phyloP scores from a whole-genome alignment of 1,140 invertebrate species.

The Dysdera silvatica region DNA sequence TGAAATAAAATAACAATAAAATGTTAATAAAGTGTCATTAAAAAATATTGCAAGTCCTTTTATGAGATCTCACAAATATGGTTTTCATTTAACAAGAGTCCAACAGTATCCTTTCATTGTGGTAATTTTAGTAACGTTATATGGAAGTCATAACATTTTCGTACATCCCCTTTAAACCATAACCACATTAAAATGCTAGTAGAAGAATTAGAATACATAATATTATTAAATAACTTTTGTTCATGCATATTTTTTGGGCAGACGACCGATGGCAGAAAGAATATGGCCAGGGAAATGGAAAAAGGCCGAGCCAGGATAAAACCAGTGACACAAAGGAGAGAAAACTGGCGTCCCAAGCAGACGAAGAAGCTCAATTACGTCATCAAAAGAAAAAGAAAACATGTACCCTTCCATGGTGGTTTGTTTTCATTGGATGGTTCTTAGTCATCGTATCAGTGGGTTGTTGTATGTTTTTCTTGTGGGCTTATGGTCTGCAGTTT shows the following conservation, averaged over 20 bases:
- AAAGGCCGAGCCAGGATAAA: background rate
- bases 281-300: background rate
- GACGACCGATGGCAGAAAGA: constrained; percentile 20
- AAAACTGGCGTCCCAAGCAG: background rate
- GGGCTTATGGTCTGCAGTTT: constrained; percentile 45
- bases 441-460: constrained; percentile 38
- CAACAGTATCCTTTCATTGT: too few species aligned
- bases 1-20: too few species aligned
- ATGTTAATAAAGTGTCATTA: too few species aligned
- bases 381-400: constrained; percentile 8
- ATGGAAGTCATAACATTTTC: too few species aligned
- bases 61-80: too few species aligned
- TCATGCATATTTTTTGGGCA: too few species aligned
- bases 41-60: too few species aligned
- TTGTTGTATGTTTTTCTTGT: constrained; percentile 39
- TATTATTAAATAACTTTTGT: background rate
- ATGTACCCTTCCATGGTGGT: constrained; percentile 43
- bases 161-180: too few species aligned
- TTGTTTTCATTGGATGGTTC: constrained; percentile 42
- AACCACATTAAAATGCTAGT: too few species aligned
- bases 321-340: background rate
- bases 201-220: too few species aligned
- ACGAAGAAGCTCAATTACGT: background rate
- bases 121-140: too few species aligned
- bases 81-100: too few species aligned